phyloP scores from a whole-genome alignment of 2,113 vertebrate species.

The Trematomus loennbergii region DNA sequence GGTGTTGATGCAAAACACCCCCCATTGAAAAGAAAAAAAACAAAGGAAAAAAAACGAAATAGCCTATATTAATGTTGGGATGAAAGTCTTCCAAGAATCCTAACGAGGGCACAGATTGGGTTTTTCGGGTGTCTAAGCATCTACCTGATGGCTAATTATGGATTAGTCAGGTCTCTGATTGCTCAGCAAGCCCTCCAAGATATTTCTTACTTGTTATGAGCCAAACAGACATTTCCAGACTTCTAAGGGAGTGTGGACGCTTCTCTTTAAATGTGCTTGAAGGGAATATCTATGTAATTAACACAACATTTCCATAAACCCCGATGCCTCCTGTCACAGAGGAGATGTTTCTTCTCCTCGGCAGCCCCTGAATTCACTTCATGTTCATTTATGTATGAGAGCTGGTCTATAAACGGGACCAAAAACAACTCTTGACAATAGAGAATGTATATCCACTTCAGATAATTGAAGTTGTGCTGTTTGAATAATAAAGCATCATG shows the following conservation, averaged over 20 bases:
- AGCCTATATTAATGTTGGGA: constrained; percentile 47
- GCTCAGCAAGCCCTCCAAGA: constrained; percentile 53
- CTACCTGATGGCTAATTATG: constrained; percentile 72
- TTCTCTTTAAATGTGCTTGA: constrained; percentile 47
- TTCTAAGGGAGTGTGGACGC: constrained; percentile 41
- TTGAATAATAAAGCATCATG: not conserved
- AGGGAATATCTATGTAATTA: constrained; percentile 61
- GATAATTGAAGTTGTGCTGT: not conserved
- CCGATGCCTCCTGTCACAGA: constrained; percentile 18
- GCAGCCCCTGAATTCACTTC: not conserved
- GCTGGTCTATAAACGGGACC: not conserved
- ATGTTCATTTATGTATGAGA: constrained; percentile 25
- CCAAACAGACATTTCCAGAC: constrained; percentile 30
- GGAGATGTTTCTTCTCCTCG: constrained; percentile 34
- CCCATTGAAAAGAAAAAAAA: not conserved
- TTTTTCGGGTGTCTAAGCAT: constrained; percentile 40
- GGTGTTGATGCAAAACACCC: constrained; percentile 28
- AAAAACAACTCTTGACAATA: not conserved
- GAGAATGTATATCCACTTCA: constrained; percentile 5
- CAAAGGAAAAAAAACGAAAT: not conserved
- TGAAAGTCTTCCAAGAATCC: constrained; percentile 23
- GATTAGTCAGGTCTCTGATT: constrained; percentile 65
- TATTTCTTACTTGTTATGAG: constrained; percentile 57
- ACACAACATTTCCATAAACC: constrained; percentile 39
- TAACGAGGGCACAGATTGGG: constrained; percentile 52